phyloP scores from a whole-genome alignment of 1,140 invertebrate genomes.

The Hylaeus anthracinus region DNA sequence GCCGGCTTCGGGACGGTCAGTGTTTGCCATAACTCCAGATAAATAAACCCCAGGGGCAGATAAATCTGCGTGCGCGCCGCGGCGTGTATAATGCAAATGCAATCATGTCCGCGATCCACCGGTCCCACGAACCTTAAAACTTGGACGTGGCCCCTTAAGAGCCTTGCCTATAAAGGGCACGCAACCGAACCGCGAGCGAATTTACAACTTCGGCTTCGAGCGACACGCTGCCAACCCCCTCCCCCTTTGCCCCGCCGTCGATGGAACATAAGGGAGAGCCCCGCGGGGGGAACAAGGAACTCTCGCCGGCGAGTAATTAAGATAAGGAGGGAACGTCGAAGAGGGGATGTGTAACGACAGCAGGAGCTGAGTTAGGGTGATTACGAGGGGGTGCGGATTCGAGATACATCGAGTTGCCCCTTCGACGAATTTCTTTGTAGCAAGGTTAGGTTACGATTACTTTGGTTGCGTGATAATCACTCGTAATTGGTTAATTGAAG shows the following conservation, averaged over 20 bases:
- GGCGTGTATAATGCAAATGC: constrained; percentile 77
- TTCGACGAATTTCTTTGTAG: no score
- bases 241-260: neutral
- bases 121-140: constrained; percentile 63
- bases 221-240: constrained; percentile 44
- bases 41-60: constrained; percentile 75
- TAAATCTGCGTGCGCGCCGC: constrained; percentile 74
- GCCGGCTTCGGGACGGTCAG: constrained; percentile 71
- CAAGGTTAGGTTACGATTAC: no score
- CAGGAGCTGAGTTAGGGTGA: no score
- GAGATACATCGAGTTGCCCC: no score
- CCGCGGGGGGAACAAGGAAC: neutral
- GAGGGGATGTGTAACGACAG: neutral
- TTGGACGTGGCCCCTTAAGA: constrained; percentile 57
- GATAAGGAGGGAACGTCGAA: neutral
- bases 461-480: no score
- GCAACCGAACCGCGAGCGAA: constrained; percentile 58
- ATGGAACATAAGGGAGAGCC: neutral
- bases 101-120: constrained; percentile 73
- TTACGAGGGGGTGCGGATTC: no score
- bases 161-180: constrained; percentile 62
- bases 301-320: constrained; percentile 19
- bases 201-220: constrained; percentile 55
- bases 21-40: constrained; percentile 78
- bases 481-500: no score